Evolutionary conservation across 1,140 invertebrate species (phyloP), one percentile per base, ranked within the genome.

Genomic region (Branchinecta lindahli): DNA sequence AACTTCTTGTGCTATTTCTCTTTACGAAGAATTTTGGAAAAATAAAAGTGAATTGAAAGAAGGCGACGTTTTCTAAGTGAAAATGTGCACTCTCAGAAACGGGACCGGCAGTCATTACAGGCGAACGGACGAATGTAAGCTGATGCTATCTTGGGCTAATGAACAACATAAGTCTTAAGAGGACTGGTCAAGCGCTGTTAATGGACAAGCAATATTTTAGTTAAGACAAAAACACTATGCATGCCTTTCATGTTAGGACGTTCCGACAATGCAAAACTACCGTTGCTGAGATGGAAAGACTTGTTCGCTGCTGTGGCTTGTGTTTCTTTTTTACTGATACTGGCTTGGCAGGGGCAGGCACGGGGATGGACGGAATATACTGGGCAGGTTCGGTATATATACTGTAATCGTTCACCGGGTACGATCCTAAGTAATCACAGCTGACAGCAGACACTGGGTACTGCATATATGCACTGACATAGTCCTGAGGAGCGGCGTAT

Each of bases 221-320:
- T 33, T 33, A 33, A 33, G 33, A 33, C 2, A 33, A 33, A 33
- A 33, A 61, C 12, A 61, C 52, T 61, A 20, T 15, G 52, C 52
- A 61, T 61, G 52, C 52, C 52, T 61, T 61, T 61, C 18, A 61
- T 61, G 52, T 12, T 61, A 15, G 18, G 52, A 15, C 12, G 18
- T 61, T 61, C 18, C 52, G 52, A 61, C 52, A 61, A 61, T 61
- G 12, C 18, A 15, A 61, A 61, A 61, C 52, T 61, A 61, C 52
- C 52, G 52, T 61, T 20, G 52, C 52, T 15, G 52, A 61, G 52
- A 33, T 33, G 33, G 33, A 33, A 33, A 15, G 52, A 20, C 52
- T 61, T 20, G 52, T 61, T 20, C 18, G 12, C 52, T 15, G 52
- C 18, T 12, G 18, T 15, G 52, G 18, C 52, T 61, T 61, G 12